These are phyloP conservation scores for Dinoponera quadriceps DNA, from an alignment of 1,140 invertebrate species.

Conservation along the genomic window DNA sequence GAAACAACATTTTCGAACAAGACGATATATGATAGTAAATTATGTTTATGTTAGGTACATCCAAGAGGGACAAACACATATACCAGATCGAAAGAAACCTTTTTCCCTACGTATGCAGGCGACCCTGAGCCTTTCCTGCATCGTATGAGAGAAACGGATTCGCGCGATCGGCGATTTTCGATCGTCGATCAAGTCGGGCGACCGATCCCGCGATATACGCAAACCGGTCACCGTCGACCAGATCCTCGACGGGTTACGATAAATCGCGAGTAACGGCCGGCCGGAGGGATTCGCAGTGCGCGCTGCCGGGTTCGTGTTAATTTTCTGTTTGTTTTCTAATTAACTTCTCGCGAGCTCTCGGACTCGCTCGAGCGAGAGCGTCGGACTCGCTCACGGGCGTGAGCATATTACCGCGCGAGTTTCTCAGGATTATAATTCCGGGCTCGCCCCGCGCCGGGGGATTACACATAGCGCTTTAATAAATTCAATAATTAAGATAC, in stretches of 20 bases:
- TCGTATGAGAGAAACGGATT: slow-evolving; percentile 47
- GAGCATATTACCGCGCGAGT: slow-evolving; percentile 60
- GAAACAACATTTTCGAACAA: too few relatives aligned
- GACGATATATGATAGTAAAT: too few relatives aligned
- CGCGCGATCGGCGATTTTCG: slow-evolving; percentile 66
- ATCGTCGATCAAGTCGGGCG: slow-evolving; percentile 60
- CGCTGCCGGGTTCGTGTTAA: slow-evolving; percentile 79
- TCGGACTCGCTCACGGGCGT: slow-evolving; percentile 48
- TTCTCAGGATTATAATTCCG: slow-evolving; percentile 71
- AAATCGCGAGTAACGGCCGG: slow-evolving; percentile 80
- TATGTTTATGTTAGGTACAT: too few relatives aligned
- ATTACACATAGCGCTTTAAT: slow-evolving; percentile 60
- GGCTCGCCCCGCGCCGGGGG: slow-evolving; percentile 26
- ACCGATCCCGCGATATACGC: slow-evolving; percentile 49
- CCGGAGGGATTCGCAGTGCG: slow-evolving; percentile 74
- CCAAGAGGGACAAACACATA: too few relatives aligned
- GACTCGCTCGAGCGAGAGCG: neutral
- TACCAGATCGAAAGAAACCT: too few relatives aligned
- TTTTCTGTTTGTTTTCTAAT: slow-evolving; percentile 84
- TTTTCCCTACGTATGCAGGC: too few relatives aligned
- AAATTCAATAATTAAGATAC: slow-evolving; percentile 74
- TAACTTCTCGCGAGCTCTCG: slow-evolving; percentile 73
- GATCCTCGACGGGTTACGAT: slow-evolving; percentile 79
- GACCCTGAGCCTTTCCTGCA: slow-evolving; percentile 37
- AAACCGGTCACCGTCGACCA: slow-evolving; percentile 81